Evolutionary conservation across 2,888 invertebrate genomes (phyloP).

Genomic region (Sphinx pinastri): DNA sequence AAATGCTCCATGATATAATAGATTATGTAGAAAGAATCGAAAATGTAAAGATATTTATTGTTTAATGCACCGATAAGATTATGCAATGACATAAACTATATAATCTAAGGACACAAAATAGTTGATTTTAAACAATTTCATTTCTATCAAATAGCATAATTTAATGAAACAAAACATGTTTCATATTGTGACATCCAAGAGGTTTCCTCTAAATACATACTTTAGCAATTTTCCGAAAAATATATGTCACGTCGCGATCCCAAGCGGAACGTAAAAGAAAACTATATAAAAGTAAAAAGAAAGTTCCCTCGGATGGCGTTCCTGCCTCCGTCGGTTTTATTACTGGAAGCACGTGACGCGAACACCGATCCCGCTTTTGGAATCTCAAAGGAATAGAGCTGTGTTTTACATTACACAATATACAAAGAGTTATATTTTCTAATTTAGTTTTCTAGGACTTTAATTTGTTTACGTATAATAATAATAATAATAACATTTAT

Average conservation of each 20-base stretch:
- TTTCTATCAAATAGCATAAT: neutral
- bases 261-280: conserved; percentile 68
- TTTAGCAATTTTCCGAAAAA: conserved; percentile 38
- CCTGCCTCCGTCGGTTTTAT: conserved; percentile 65
- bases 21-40: too few relatives aligned
- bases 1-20: too few relatives aligned
- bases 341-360: conserved; percentile 71
- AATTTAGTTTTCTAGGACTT: neutral
- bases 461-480: too few relatives aligned
- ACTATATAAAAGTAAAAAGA: conserved; percentile 71
- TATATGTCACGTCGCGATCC: conserved; percentile 60
- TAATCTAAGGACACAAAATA: too few relatives aligned
- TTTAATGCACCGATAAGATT: too few relatives aligned
- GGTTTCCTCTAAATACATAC: conserved; percentile 4
- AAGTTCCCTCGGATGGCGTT: conserved; percentile 69
- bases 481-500: too few relatives aligned
- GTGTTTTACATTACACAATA: conserved; percentile 44
- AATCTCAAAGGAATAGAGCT: conserved; percentile 55
- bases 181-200: neutral
- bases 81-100: too few relatives aligned
- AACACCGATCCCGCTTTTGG: conserved; percentile 57
- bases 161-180: neutral
- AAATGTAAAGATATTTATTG: too few relatives aligned
- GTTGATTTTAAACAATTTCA: too few relatives aligned
- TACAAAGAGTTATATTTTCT: neutral